A percentile compares a stretch with the other conserved stretches of the same genome.
Evolutionary conservation across 2,888 invertebrate species (phyloP).

Genomic region (Synanthedon tipuliformis): DNA sequence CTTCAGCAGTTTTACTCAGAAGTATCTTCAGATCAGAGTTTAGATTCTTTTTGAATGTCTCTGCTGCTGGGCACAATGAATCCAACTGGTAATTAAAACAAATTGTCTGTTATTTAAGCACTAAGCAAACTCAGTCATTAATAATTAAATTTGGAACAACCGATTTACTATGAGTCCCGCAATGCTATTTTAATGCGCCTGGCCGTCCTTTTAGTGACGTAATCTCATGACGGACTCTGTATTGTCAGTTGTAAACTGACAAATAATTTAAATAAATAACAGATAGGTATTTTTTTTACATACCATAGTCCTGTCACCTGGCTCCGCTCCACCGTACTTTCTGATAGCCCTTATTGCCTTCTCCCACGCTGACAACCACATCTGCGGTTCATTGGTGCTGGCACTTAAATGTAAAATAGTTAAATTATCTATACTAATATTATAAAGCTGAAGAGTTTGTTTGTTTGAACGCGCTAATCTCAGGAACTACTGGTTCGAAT

Average conservation of each 20-base stretch:
- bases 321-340: constrained; percentile 78
- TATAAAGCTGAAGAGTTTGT: no score
- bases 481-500: no score
- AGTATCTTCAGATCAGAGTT: constrained; percentile 24
- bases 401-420: constrained; percentile 6
- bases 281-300: background rate
- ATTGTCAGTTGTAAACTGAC: no score
- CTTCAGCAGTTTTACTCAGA: constrained; percentile 35
- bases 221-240: no score
- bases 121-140: no score
- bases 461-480: no score
- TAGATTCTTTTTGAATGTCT: constrained; percentile 39
- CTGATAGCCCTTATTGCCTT: constrained; percentile 71
- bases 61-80: constrained; percentile 57
- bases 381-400: constrained; percentile 17
- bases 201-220: no score
- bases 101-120: no score
- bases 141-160: no score
- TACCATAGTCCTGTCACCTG: constrained; percentile 84
- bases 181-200: no score
- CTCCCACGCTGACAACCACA: constrained; percentile 69
- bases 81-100: constrained; percentile 55
- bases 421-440: no score
- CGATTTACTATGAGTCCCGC: no score
- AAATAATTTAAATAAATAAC: background rate